Conservation (phyloP, 2,888 invertebrate species). For the Pseudococcus longispinus region DNA sequence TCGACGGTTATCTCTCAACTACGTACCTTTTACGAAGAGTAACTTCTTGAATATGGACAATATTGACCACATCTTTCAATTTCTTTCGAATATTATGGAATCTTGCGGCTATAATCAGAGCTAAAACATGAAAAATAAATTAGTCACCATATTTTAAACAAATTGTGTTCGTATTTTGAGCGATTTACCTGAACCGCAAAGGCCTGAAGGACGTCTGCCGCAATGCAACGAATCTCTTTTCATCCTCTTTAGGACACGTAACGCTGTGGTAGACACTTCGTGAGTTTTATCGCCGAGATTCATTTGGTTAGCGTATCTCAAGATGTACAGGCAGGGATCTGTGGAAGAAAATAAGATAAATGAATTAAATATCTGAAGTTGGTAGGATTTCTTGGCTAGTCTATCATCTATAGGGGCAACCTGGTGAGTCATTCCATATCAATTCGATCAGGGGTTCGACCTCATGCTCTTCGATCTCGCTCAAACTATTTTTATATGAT, state of each 20-base stretch:
- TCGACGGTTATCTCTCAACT: neutral
- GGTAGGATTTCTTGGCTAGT: too few relatives aligned
- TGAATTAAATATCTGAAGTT: too few relatives aligned
- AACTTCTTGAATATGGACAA: slow-evolving; percentile 94
- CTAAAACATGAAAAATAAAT: slow-evolving; percentile 62
- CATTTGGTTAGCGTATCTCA: slow-evolving; percentile 91
- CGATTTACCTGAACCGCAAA: slow-evolving; percentile 81
- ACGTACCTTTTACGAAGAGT: slow-evolving; percentile 79
- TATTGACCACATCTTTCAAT: slow-evolving; percentile 85
- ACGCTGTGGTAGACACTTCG: slow-evolving; percentile 93
- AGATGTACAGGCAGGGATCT: slow-evolving; percentile 94
- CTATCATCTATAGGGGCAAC: too few relatives aligned
- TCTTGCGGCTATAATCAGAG: slow-evolving; percentile 90
- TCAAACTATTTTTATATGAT: too few relatives aligned
- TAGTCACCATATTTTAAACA: neutral
- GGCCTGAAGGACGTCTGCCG: slow-evolving; percentile 93
- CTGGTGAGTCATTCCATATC: too few relatives aligned
- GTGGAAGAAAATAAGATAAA: too few relatives aligned
- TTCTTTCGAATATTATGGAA: slow-evolving; percentile 90
- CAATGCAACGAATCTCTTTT: slow-evolving; percentile 97
- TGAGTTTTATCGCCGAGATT: slow-evolving; percentile 92
- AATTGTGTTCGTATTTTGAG: neutral
- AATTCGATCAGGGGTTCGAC: too few relatives aligned
- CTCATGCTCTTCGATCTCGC: too few relatives aligned
- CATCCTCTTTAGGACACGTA: slow-evolving; percentile 94